These are phyloP conservation scores for Hyperoplus lanceolatus DNA, from an alignment of 2,797 vertebrate species.

Conservation along the genomic window DNA sequence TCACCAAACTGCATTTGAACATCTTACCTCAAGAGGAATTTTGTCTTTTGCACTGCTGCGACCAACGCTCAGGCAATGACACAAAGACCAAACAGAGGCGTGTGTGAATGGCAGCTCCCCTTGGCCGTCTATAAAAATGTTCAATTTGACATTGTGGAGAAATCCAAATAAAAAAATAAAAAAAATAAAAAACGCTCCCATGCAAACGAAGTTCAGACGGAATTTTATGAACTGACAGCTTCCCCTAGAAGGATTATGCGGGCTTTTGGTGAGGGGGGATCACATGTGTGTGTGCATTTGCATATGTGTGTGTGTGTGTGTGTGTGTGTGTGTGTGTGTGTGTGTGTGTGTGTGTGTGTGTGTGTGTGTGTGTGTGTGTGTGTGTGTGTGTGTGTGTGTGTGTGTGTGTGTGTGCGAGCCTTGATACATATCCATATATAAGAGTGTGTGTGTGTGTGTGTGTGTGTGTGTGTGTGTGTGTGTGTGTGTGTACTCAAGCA, in stretches of 20 bases:
- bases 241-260: slow-evolving; percentile 11
- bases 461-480: slow-evolving; percentile 41
- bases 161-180: neutral
- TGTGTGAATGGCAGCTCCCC: neutral
- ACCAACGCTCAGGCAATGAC: slow-evolving; percentile 11
- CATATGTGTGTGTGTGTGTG: slow-evolving; percentile 33
- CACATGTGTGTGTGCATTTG: slow-evolving; percentile 26
- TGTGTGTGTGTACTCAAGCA: slow-evolving; percentile 38
- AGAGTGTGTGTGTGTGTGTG: slow-evolving; percentile 18
- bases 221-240: slow-evolving; percentile 44
- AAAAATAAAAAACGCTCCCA: slow-evolving; percentile 15
- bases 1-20: neutral
- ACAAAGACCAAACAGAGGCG: slow-evolving; percentile 1
- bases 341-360: slow-evolving; percentile 36
- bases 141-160: too few species aligned
- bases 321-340: slow-evolving; percentile 18
- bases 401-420: slow-evolving; percentile 22
- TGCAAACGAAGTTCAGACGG: slow-evolving; percentile 27
- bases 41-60: too few species aligned
- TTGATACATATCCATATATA: slow-evolving; percentile 21
- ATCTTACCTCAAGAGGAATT: too few species aligned
- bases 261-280: slow-evolving; percentile 16
- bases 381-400: slow-evolving; percentile 22
- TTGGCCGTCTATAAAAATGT: neutral
- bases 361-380: slow-evolving; percentile 33